phyloP scores from a whole-genome alignment of 2,888 invertebrate genomes.

The Caenorhabditis macrosperma region DNA sequence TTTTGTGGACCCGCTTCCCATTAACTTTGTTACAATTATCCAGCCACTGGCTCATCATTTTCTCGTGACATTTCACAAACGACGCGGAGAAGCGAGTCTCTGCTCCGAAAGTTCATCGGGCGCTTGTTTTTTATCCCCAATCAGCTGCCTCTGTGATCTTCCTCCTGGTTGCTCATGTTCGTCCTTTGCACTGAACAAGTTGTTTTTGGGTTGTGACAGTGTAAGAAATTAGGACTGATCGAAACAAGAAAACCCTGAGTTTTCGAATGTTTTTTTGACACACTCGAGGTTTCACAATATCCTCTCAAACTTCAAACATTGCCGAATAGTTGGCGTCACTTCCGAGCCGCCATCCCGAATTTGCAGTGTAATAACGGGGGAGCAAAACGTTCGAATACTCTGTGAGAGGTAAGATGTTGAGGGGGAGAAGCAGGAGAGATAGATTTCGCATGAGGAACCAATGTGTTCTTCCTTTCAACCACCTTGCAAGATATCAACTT shows the following conservation, averaged over 20 bases:
- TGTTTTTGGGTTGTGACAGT: constrained; percentile 3
- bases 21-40: background rate
- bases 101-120: constrained; percentile 20
- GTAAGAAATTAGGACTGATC: background rate
- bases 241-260: background rate
- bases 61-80: constrained; percentile 32
- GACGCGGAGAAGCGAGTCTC: constrained; percentile 12
- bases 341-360: constrained; percentile 24
- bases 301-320: constrained; percentile 25
- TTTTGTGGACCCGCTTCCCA: background rate
- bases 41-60: background rate
- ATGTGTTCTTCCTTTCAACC: constrained; percentile 25
- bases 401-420: background rate
- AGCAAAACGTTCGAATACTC: constrained; percentile 51
- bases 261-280: background rate
- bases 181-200: background rate
- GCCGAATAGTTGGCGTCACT: constrained; percentile 34
- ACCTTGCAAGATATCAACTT: background rate
- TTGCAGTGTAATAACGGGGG: constrained; percentile 47
- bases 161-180: background rate
- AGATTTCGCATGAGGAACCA: constrained; percentile 43
- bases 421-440: constrained; percentile 15
- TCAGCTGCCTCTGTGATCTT: constrained; percentile 40
- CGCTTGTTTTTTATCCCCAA: constrained; percentile 23
- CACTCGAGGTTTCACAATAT: constrained; percentile 27